Percentiles rank a stretch among this genome's conserved stretches.
These are phyloP conservation scores for Bothrops alternatus DNA, from an alignment of 2,797 vertebrate genomes.

Conservation along the genomic window DNA sequence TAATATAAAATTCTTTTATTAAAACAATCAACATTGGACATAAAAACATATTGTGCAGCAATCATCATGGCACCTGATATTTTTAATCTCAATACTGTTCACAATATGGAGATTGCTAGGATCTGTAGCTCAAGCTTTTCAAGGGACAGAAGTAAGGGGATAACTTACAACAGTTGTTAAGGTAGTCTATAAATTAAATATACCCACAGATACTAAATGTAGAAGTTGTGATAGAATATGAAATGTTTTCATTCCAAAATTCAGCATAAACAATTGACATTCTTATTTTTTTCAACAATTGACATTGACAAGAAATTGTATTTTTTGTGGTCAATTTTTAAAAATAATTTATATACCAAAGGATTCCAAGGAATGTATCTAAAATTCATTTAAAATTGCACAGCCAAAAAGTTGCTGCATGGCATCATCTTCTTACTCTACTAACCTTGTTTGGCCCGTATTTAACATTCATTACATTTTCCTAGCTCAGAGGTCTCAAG, in stretches of 20 bases:
- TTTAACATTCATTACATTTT: neutral
- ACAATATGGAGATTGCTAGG: neutral
- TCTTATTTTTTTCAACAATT: fast-evolving
- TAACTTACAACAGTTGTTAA: neutral
- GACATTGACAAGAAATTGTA: neutral
- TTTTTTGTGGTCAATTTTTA: conserved; percentile 4
- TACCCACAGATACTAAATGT: neutral
- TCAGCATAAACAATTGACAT: neutral
- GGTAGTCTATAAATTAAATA: neutral
- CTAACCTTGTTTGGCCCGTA: neutral
- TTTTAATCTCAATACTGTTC: no score
- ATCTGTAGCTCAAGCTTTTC: neutral
- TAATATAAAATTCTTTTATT: no score
- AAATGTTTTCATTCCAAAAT: neutral
- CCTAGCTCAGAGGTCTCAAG: fast-evolving
- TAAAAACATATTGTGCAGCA: no score
- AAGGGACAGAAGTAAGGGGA: neutral
- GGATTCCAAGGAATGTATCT: neutral
- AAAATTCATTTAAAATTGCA: neutral
- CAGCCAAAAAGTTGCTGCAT: fast-evolving
- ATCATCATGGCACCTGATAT: no score
- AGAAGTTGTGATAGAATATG: fast-evolving
- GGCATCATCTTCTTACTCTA: neutral
- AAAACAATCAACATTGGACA: no score
- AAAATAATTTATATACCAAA: neutral